Percentiles rank a stretch among this genome's conserved stretches.
phyloP scores from a whole-genome alignment of 2,888 invertebrate species.

The Carterocephalus palaemon region DNA sequence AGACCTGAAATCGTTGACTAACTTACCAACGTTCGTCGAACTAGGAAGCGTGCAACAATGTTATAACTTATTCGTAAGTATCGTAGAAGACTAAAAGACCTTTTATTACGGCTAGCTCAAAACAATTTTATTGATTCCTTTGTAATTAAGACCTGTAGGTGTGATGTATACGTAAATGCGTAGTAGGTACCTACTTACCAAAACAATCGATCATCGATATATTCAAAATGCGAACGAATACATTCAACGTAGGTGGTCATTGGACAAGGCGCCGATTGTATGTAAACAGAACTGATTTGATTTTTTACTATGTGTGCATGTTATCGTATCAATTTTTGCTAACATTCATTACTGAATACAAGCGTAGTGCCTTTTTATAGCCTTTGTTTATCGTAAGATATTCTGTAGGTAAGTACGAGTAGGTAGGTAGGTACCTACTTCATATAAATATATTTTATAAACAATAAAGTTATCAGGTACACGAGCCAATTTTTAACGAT shows the following conservation, averaged over 20 bases:
- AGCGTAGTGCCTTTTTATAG: too few species aligned
- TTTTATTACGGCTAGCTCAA: neutral
- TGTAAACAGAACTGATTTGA: slow-evolving; percentile 63
- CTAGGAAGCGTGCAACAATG: neutral
- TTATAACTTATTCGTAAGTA: too few species aligned
- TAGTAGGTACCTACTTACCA: too few species aligned
- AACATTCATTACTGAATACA: too few species aligned
- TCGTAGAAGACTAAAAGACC: neutral
- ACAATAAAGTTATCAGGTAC: too few species aligned
- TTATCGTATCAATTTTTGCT: slow-evolving; percentile 50
- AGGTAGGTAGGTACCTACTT: too few species aligned
- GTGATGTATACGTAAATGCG: too few species aligned
- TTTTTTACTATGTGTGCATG: slow-evolving; percentile 42
- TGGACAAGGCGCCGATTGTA: slow-evolving; percentile 55
- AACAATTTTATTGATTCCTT: slow-evolving; percentile 13
- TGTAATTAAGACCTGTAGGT: neutral
- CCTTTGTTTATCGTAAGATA: too few species aligned
- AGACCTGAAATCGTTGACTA: too few species aligned
- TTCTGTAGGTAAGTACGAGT: too few species aligned
- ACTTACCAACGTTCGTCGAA: neutral
- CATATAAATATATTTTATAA: too few species aligned
- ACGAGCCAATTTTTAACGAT: too few species aligned
- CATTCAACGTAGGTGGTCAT: slow-evolving; percentile 23
- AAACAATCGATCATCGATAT: neutral
- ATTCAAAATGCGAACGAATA: neutral